phyloP scores from a whole-genome alignment of 2,113 vertebrate genomes.

The Anguilla japonica region DNA sequence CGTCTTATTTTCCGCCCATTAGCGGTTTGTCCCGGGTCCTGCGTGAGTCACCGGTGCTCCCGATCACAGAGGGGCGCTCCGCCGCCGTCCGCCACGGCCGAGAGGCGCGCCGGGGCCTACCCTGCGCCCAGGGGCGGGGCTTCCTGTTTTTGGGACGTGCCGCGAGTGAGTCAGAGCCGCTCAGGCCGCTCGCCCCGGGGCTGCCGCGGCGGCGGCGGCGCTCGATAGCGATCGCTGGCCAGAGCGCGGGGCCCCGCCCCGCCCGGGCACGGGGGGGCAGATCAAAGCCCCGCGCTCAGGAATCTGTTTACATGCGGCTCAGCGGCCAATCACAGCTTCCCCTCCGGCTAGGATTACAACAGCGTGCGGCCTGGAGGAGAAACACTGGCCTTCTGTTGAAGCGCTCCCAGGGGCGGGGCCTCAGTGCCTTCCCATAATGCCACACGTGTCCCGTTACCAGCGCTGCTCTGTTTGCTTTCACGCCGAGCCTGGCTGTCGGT shows the following conservation, averaged over 20 bases:
- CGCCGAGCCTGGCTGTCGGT: neutral
- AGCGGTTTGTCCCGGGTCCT: neutral
- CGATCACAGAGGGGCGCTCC: neutral
- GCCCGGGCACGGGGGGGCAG: slow-evolving; percentile 30
- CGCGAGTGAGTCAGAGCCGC: slow-evolving; percentile 25
- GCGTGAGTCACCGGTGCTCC: neutral
- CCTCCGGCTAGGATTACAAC: slow-evolving; percentile 60
- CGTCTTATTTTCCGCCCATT: neutral
- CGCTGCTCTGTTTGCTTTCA: neutral
- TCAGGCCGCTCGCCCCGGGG: neutral
- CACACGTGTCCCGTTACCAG: slow-evolving; percentile 59
- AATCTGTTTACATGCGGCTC: slow-evolving; percentile 74
- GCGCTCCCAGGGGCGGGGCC: slow-evolving; percentile 36
- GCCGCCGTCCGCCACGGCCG: slow-evolving; percentile 22
- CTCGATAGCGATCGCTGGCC: neutral
- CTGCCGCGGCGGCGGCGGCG: neutral
- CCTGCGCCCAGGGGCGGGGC: neutral
- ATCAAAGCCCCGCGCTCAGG: slow-evolving; percentile 49
- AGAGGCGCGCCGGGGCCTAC: slow-evolving; percentile 11
- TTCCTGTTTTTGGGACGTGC: slow-evolving; percentile 22
- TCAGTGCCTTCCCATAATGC: slow-evolving; percentile 55
- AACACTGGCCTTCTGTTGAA: slow-evolving; percentile 54
- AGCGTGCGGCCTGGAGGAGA: slow-evolving; percentile 55
- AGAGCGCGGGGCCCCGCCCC: slow-evolving; percentile 39
- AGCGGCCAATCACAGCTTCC: slow-evolving; percentile 57